phyloP scores from a whole-genome alignment of 2,113 vertebrate genomes.

The Lontra canadensis region DNA sequence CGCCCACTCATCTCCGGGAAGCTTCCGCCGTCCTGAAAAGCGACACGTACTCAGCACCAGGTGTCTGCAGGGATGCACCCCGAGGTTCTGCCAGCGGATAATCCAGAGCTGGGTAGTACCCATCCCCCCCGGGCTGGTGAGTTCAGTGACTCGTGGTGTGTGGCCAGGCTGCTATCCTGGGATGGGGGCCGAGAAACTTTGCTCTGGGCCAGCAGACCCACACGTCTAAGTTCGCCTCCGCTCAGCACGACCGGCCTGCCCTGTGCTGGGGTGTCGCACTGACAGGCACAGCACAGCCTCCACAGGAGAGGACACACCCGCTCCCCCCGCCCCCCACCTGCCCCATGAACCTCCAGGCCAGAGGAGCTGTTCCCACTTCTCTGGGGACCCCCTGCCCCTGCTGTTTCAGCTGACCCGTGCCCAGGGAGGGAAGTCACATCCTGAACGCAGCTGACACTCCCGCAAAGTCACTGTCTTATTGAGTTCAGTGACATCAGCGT shows the following conservation, averaged over 20 bases:
- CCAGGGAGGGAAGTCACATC: not conserved
- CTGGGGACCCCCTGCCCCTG: not conserved
- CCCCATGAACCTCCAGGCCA: not conserved
- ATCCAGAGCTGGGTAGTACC: fast-evolving
- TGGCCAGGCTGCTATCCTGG: not conserved
- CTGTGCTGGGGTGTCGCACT: fast-evolving
- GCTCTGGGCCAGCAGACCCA: fast-evolving
- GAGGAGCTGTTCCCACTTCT: not conserved
- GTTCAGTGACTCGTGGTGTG: not conserved
- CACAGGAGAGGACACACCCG: fast-evolving
- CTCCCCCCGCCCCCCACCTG: fast-evolving
- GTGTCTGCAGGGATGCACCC: fast-evolving
- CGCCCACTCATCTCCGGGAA: not conserved
- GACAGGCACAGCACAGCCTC: not conserved
- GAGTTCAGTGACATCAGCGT: not conserved
- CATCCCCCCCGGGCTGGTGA: not conserved
- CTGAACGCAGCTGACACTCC: fast-evolving
- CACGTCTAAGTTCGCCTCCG: fast-evolving
- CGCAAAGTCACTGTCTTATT: not conserved
- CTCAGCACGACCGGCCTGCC: not conserved
- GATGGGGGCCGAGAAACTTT: fast-evolving
- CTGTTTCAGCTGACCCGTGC: not conserved
- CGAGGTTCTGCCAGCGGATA: fast-evolving
- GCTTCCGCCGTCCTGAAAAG: not conserved
- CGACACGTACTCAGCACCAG: not conserved